A percentile compares a stretch with the other conserved stretches of the same genome.
Conservation (phyloP, 2,888 invertebrate species). For the Drosophila mulleri region DNA sequence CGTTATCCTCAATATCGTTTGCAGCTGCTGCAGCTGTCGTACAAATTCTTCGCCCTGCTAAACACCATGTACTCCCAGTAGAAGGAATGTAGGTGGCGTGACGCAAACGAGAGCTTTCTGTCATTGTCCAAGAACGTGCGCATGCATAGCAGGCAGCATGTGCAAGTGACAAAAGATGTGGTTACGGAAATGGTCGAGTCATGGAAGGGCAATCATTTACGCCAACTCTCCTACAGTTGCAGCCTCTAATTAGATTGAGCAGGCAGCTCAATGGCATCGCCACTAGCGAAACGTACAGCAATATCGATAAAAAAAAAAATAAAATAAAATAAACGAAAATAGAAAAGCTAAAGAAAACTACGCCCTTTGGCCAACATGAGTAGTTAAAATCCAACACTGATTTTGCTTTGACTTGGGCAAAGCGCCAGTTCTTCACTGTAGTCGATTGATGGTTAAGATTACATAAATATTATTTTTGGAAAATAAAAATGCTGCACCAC, state of each 20-base stretch:
- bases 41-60: conserved; percentile 82
- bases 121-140: conserved; percentile 2
- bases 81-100: background rate
- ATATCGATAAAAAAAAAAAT: conserved; percentile 20
- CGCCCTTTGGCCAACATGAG: conserved; percentile 52
- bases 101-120: conserved; percentile 5
- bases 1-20: conserved; percentile 20
- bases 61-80: conserved; percentile 81
- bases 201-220: conserved; percentile 72
- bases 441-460: background rate
- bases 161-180: conserved; percentile 59
- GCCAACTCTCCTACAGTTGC: conserved; percentile 61
- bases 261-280: conserved; percentile 24
- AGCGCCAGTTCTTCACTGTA: conserved; percentile 4
- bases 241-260: conserved; percentile 76
- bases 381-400: conserved; percentile 48
- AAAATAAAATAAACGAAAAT: background rate
- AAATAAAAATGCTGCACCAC: no score
- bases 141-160: conserved; percentile 29
- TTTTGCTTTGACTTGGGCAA: conserved; percentile 21
- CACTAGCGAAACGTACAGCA: conserved; percentile 12
- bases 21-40: conserved; percentile 81
- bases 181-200: conserved; percentile 62
- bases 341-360: background rate
- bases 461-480: no score